Evolutionary conservation across 1,140 invertebrate species (phyloP).

Genomic region (Condylostylus longicornis): DNA sequence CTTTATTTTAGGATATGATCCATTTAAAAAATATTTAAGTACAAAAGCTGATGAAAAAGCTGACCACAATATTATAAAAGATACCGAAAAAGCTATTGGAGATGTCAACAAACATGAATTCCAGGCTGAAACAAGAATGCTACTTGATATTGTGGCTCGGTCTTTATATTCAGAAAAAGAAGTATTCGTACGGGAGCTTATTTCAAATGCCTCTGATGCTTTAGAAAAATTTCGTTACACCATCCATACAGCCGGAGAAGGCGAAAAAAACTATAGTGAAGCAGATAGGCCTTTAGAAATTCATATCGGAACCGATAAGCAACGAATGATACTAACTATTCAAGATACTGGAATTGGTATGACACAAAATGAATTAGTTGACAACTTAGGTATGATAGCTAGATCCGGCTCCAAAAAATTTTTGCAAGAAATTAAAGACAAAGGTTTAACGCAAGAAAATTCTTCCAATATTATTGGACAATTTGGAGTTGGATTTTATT

Average conservation of each 20-base stretch:
- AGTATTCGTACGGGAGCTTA: constrained; percentile 87
- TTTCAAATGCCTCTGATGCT: constrained; percentile 95
- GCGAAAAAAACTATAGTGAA: constrained; percentile 27
- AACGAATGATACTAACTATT: constrained; percentile 68
- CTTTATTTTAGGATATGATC: no score
- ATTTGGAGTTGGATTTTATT: constrained; percentile 97
- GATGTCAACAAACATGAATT: constrained; percentile 59
- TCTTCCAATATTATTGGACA: constrained; percentile 84
- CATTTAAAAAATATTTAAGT: background rate
- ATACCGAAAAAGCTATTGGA: constrained; percentile 42
- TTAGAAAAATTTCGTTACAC: constrained; percentile 80
- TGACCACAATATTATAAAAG: constrained; percentile 36
- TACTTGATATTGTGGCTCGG: constrained; percentile 92
- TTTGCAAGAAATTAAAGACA: constrained; percentile 65
- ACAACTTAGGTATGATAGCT: constrained; percentile 89
- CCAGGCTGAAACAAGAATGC: constrained; percentile 89
- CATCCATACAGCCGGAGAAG: constrained; percentile 39
- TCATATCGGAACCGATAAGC: constrained; percentile 77
- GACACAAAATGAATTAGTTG: constrained; percentile 79
- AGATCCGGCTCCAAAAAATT: constrained; percentile 91
- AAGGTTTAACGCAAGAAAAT: constrained; percentile 42
- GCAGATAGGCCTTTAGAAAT: constrained; percentile 63
- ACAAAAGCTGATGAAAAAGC: background rate
- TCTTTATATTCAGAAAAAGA: constrained; percentile 97
- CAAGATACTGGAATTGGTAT: constrained; percentile 91